Conservation (phyloP, 2,113 vertebrate species). For the Zeus faber region DNA sequence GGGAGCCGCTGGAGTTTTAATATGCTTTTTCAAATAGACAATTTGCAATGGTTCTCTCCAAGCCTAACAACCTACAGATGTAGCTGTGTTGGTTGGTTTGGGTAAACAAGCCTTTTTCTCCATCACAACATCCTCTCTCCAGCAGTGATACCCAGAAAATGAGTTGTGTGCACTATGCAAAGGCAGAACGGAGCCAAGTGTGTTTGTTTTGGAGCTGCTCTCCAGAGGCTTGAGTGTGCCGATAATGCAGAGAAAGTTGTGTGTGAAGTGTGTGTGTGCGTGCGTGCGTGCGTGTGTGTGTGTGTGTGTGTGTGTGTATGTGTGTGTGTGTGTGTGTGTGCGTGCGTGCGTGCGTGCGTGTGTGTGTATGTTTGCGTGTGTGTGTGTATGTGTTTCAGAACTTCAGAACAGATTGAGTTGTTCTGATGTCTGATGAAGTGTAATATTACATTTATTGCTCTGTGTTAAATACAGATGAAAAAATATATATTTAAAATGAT, state of each 20-base stretch:
- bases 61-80: no score
- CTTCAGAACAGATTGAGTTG: neutral
- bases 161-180: neutral
- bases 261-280: neutral
- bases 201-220: neutral
- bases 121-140: no score
- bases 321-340: conserved; percentile 10
- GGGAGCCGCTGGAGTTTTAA: no score
- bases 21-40: no score
- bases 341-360: conserved; percentile 14
- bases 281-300: neutral
- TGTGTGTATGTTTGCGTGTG: conserved; percentile 22
- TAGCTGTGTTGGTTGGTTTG: no score
- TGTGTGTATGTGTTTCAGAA: conserved; percentile 3
- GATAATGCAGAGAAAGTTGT: neutral
- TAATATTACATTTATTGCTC: no score
- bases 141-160: neutral
- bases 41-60: no score
- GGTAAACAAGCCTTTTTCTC: neutral
- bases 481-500: no score
- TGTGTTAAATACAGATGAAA: no score
- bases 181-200: neutral
- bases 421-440: no score
- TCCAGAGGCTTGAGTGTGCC: neutral
- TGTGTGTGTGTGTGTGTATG: conserved; percentile 13